These are phyloP conservation scores for Helicoverpa zea DNA, from an alignment of 1,140 invertebrate genomes.

Conservation along the genomic window DNA sequence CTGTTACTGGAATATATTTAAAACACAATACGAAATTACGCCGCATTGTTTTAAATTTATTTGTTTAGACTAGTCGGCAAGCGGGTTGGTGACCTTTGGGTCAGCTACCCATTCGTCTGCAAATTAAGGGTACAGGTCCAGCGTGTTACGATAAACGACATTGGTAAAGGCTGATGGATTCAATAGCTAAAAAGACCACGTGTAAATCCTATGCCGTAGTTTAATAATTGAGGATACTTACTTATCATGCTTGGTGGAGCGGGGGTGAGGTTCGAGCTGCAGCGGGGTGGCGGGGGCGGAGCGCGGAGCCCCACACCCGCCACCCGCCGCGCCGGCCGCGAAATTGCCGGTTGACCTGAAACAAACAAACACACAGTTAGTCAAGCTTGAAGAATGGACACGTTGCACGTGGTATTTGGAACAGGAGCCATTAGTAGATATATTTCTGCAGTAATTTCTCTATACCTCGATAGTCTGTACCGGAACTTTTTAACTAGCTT, in stretches of 20 bases:
- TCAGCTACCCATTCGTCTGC: background rate
- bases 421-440: conserved; percentile 5
- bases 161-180: too few species aligned
- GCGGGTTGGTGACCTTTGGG: background rate
- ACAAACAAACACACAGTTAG: conserved; percentile 52
- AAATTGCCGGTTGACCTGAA: conserved; percentile 85
- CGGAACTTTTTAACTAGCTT: background rate
- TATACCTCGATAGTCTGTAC: background rate
- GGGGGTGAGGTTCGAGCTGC: conserved; percentile 79
- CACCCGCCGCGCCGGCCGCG: conserved; percentile 79
- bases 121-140: background rate
- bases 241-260: conserved; percentile 77
- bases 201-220: too few species aligned
- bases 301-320: conserved; percentile 81
- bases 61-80: conserved; percentile 4
- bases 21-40: background rate
- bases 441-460: background rate
- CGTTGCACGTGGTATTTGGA: conserved; percentile 6
- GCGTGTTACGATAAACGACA: too few species aligned
- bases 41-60: conserved; percentile 5
- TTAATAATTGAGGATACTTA: conserved; percentile 59
- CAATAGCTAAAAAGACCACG: too few species aligned
- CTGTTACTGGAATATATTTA: too few species aligned
- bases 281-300: conserved; percentile 84
- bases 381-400: conserved; percentile 24